phyloP scores from a whole-genome alignment of 2,113 vertebrate genomes.

The Maccullochella peelii region DNA sequence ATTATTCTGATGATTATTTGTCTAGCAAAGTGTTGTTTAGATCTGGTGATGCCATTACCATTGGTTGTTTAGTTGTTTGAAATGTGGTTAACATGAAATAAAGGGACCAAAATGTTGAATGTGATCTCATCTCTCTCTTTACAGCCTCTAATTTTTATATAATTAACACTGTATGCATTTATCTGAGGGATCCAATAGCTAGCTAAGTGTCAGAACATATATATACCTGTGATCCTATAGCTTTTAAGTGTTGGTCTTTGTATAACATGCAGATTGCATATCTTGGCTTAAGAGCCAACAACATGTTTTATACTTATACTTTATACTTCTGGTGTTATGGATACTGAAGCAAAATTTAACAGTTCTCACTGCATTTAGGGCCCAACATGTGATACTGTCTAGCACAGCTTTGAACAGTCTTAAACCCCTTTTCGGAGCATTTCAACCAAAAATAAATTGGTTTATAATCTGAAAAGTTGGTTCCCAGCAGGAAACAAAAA shows the following conservation, averaged over 20 bases:
- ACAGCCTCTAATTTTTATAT: neutral
- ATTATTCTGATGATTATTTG: slow-evolving; percentile 74
- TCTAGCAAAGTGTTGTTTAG: slow-evolving; percentile 83
- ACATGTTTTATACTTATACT: too few relatives aligned
- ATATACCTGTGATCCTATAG: neutral
- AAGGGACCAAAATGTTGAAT: slow-evolving; percentile 86
- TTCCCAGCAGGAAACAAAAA: too few relatives aligned
- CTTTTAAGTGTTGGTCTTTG: neutral
- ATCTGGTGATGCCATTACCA: slow-evolving; percentile 82
- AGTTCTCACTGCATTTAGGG: neutral
- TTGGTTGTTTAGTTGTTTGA: slow-evolving; percentile 87
- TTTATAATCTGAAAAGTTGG: too few relatives aligned
- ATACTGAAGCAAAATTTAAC: neutral
- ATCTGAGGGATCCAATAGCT: neutral
- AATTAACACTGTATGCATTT: neutral
- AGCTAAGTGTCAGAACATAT: neutral
- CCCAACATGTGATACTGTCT: neutral
- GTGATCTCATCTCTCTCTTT: slow-evolving; percentile 10
- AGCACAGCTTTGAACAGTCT: neutral
- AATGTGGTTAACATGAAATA: slow-evolving; percentile 86
- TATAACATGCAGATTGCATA: neutral
- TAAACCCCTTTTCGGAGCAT: too few relatives aligned
- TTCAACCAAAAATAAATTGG: too few relatives aligned
- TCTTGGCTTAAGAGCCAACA: too few relatives aligned
- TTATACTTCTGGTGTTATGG: neutral